Evolutionary conservation across 92 coral and sea anemone genomes (phyloP).

Genomic region (Epizoanthus stellaris): DNA sequence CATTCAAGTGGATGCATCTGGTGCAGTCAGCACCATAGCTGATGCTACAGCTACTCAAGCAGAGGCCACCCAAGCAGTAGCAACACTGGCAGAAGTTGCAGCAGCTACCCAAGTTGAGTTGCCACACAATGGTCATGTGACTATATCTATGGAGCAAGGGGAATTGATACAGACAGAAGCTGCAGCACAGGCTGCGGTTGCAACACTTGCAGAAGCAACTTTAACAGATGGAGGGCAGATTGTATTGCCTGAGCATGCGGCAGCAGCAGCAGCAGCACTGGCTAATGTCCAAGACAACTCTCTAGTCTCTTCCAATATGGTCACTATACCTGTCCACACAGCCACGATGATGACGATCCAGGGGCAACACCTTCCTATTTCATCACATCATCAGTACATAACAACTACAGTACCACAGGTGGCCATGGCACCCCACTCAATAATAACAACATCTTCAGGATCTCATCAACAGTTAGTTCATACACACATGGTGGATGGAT

Average conservation of each 20-base stretch:
- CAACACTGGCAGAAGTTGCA: conserved; percentile 97
- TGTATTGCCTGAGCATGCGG: conserved; percentile 99
- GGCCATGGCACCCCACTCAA: conserved; percentile 99
- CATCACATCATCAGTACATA: conserved; percentile 85
- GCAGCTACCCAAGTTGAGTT: conserved; percentile 94
- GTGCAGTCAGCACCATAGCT: conserved; percentile 95
- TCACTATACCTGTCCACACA: conserved; percentile 95
- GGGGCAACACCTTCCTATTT: conserved; percentile 77
- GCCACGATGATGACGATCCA: conserved; percentile 98
- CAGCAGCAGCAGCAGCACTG: conserved; percentile 89
- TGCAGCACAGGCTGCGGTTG: conserved; percentile 98
- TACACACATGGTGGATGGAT: conserved; percentile 84
- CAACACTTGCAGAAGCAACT: conserved; percentile 99
- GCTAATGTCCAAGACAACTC: conserved; percentile 87
- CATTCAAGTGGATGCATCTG: conserved; percentile 99
- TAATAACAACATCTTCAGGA: conserved; percentile 83
- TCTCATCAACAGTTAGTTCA: conserved; percentile 72
- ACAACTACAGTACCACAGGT: conserved; percentile 92
- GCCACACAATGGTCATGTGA: conserved; percentile 74
- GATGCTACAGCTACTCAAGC: conserved; percentile 95
- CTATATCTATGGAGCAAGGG: conserved; percentile 79
- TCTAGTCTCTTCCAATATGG: conserved; percentile 82
- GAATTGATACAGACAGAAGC: conserved; percentile 97
- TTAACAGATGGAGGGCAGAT: conserved; percentile 98
- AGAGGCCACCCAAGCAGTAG: conserved; percentile 99